Evolutionary conservation across 1,140 invertebrate species (phyloP), one percentile per base, ranked within the genome.

Genomic region (roundworm (Caenorhabditis elegans)): DNA sequence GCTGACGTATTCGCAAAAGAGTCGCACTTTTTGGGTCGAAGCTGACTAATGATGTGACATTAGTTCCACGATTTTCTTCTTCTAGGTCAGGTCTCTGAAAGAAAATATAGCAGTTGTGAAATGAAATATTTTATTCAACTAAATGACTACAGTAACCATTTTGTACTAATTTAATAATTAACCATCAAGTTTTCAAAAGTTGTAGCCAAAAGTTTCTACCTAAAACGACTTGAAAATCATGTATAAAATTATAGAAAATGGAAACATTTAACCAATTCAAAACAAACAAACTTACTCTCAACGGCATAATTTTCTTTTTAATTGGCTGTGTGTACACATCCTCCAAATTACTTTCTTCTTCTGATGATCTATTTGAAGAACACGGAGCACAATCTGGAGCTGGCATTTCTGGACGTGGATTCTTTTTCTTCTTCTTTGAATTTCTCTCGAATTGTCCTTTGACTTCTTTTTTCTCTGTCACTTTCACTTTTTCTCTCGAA

Each of bases 321-420:
- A 70, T 70, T 13, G 60, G 60, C n/a, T 70, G 11, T 5, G 60
- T 70, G 3, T 70, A 70, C 17, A 70, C 60, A 22, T 70, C 60
- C n/a, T 60, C 55, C 1, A 22, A 22, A 19, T 60, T 60, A 60
- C 34, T 60, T 15, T 60, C 55, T 22, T 70, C 60, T 22, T 70
- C 60, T n/a, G 60, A 70, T 22, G 60, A 70, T 8, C 60, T 1
- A 11, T 60, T 31, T 15, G 55, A 60, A 2, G 60, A 70, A 19
- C 60, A 70, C 8, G 60, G 60, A 43, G 60, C 60, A 39, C 60
- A 70, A 22, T 70, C 60, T 10, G 60, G 60, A 22, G 60, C 60
- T 13, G 60, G 60, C 60, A 70, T 70, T 22, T 31, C 31, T 22
- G 60, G 60, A 2, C 55, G 55, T n/a, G 15, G 55, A 19, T 6